phyloP scores from a whole-genome alignment of 2,113 vertebrate genomes.

The Podarcis cretensis region DNA sequence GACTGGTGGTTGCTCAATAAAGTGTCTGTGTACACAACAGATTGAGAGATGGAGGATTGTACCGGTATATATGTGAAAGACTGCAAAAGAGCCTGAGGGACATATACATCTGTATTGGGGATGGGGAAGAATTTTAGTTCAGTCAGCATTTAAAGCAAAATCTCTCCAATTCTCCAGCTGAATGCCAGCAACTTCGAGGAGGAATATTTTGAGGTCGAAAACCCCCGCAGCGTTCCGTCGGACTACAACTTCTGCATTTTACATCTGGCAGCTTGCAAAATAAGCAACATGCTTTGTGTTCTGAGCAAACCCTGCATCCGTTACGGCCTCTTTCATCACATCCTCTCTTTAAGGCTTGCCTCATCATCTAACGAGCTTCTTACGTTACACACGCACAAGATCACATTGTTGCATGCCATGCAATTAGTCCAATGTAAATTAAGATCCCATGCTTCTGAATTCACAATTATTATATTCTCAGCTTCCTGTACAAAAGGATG shows the following conservation, averaged over 20 bases:
- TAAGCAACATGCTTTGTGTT: background rate
- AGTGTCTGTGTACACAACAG: too few relatives aligned
- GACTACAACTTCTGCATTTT: background rate
- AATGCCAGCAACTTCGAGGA: background rate
- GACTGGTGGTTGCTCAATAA: too few relatives aligned
- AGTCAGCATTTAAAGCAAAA: too few relatives aligned
- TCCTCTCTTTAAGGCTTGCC: background rate
- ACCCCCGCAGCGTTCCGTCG: background rate
- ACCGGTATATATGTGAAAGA: too few relatives aligned
- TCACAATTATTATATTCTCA: too few relatives aligned
- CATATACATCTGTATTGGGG: too few relatives aligned
- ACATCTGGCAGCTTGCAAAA: background rate
- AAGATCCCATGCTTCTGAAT: background rate
- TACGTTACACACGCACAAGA: background rate
- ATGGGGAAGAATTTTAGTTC: too few relatives aligned
- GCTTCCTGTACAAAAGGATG: too few relatives aligned
- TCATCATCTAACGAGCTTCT: background rate
- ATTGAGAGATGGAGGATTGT: too few relatives aligned
- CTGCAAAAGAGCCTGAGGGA: too few relatives aligned
- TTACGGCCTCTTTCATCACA: background rate
- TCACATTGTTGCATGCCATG: background rate
- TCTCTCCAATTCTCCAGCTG: too few relatives aligned
- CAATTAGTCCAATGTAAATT: background rate
- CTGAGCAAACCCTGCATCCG: background rate
- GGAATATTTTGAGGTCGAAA: background rate